Percentiles rank a stretch among this genome's conserved stretches.
Conservation (phyloP, 2,888 invertebrate genomes). For the Homarus gammarus region DNA sequence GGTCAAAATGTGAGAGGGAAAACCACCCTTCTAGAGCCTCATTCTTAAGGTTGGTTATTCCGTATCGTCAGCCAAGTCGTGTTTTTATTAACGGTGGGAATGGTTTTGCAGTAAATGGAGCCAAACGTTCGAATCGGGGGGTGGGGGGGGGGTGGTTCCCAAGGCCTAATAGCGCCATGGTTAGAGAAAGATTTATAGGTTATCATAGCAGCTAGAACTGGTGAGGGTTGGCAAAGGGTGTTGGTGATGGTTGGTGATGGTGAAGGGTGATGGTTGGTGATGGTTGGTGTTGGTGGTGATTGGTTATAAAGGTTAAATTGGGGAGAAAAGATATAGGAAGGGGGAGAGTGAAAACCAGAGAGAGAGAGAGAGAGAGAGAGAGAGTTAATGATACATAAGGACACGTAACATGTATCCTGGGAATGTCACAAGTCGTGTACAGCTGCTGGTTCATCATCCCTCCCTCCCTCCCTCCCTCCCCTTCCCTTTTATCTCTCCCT, state of each 20-base stretch:
- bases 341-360: neutral
- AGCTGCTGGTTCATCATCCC: slow-evolving; percentile 34
- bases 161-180: slow-evolving; percentile 68
- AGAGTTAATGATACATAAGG: slow-evolving; percentile 37
- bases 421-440: slow-evolving; percentile 30
- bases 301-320: too few species aligned
- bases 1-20: slow-evolving; percentile 20
- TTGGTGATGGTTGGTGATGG: neutral
- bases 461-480: neutral
- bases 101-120: slow-evolving; percentile 73
- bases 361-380: slow-evolving; percentile 8
- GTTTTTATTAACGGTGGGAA: slow-evolving; percentile 73
- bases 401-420: slow-evolving; percentile 40
- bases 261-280: too few species aligned
- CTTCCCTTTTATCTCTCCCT: neutral
- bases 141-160: too few species aligned
- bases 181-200: slow-evolving; percentile 70
- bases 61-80: neutral
- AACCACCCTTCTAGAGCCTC: slow-evolving; percentile 12
- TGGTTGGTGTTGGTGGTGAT: too few species aligned
- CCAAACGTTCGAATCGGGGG: slow-evolving; percentile 68
- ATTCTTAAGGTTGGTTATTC: slow-evolving; percentile 16
- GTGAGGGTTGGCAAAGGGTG: neutral
- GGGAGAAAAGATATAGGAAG: too few species aligned
- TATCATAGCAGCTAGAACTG: slow-evolving; percentile 41